phyloP scores from a whole-genome alignment of 2,113 vertebrate species.

The Takifugu bimaculatus region DNA sequence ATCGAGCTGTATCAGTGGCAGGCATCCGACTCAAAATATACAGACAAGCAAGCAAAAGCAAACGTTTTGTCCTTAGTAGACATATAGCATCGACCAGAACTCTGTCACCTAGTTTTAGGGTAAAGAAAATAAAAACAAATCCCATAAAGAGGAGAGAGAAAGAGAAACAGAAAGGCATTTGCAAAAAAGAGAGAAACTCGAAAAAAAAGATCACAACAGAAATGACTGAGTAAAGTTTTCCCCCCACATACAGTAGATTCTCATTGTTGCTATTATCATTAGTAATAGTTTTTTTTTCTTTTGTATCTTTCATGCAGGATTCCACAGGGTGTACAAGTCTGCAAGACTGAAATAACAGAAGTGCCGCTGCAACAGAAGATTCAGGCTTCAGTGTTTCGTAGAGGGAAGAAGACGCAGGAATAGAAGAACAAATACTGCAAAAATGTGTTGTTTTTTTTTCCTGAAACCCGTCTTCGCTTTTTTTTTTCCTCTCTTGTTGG shows the following conservation, averaged over 20 bases:
- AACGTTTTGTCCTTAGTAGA: conserved; percentile 30
- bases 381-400: conserved; percentile 79
- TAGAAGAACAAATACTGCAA: conserved; percentile 76
- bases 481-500: conserved; percentile 48
- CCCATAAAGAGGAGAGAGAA: conserved; percentile 55
- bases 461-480: conserved; percentile 45
- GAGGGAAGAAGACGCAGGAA: conserved; percentile 64
- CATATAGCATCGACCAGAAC: conserved; percentile 13
- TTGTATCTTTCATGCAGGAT: conserved; percentile 80
- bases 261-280: conserved; percentile 66
- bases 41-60: conserved; percentile 61
- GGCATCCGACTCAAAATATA: conserved; percentile 67
- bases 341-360: conserved; percentile 74
- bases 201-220: conserved; percentile 59
- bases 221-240: conserved; percentile 56
- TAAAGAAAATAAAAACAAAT: conserved; percentile 57
- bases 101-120: conserved; percentile 21
- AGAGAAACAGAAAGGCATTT: conserved; percentile 59
- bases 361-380: conserved; percentile 77
- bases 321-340: conserved; percentile 73
- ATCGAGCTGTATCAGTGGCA: conserved; percentile 58
- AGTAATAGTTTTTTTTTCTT: conserved; percentile 57
- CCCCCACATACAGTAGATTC: conserved; percentile 69
- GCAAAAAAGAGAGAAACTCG: conserved; percentile 66
- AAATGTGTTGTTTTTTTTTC: conserved; percentile 52